Percentiles rank a stretch among this genome's conserved stretches.
Conservation (phyloP, 2,113 vertebrate genomes). For the Grammomys surdaster region DNA sequence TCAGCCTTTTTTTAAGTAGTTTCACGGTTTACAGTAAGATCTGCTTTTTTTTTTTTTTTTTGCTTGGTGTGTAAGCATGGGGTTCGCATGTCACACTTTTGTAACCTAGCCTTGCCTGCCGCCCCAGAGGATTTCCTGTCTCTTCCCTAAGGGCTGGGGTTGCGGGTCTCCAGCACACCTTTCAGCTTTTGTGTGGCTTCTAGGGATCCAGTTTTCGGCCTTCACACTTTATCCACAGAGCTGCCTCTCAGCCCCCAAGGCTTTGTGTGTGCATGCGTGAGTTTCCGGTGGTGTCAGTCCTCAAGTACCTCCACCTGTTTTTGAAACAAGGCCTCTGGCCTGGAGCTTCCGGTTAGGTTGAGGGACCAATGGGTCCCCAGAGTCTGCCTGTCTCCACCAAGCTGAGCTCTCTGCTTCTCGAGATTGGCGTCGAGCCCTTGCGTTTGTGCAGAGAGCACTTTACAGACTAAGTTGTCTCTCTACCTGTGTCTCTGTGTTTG, state of each 20-base stretch:
- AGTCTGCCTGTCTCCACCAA: not conserved
- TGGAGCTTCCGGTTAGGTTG: not conserved
- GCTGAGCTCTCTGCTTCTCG: not conserved
- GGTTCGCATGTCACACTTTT: not conserved
- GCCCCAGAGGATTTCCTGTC: not conserved
- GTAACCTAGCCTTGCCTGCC: not conserved
- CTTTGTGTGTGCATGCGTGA: not conserved
- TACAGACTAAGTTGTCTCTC: not conserved
- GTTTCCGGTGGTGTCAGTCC: not conserved
- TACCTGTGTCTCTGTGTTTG: not conserved
- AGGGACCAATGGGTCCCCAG: not conserved
- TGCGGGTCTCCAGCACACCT: not conserved
- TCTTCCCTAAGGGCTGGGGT: not conserved
- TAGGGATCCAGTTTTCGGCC: not conserved
- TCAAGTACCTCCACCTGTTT: not conserved
- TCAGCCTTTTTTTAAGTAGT: not conserved
- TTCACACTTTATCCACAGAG: too few species aligned
- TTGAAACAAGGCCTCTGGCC: not conserved
- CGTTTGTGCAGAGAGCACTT: not conserved
- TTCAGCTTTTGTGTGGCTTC: not conserved
- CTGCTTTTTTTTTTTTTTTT: too few species aligned
- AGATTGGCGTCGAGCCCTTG: not conserved
- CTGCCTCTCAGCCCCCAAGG: not conserved
- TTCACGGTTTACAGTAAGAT: not conserved
- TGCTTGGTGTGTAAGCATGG: not conserved